phyloP scores from a whole-genome alignment of 2,113 vertebrate genomes.

The Zapornia atra region DNA sequence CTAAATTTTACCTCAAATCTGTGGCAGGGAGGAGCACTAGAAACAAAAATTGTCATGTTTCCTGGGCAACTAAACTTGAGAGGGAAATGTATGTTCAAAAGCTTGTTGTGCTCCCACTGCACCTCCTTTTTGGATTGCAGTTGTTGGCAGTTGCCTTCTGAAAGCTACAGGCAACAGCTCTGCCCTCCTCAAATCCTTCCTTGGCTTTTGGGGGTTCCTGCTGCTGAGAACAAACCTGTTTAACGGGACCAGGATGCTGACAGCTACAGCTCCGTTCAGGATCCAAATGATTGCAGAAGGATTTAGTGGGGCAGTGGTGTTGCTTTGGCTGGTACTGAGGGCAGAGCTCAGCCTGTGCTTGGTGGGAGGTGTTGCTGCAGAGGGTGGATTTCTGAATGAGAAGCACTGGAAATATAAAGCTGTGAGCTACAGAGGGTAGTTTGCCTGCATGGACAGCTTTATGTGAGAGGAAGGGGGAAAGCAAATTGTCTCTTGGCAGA shows the following conservation, averaged over 20 bases:
- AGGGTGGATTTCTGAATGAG: background rate
- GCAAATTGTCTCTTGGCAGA: background rate
- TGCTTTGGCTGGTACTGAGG: background rate
- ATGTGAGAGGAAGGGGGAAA: background rate
- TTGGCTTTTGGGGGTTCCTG: background rate
- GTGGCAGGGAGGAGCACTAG: background rate
- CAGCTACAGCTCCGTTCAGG: background rate
- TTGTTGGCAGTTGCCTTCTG: background rate
- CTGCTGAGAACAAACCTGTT: background rate
- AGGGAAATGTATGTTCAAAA: background rate
- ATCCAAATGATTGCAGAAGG: background rate
- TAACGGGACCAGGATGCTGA: background rate
- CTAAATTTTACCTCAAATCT: constrained; percentile 46
- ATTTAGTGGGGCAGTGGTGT: background rate
- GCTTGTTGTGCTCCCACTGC: background rate
- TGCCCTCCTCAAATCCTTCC: background rate
- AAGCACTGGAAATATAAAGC: background rate
- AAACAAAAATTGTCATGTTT: constrained; percentile 52
- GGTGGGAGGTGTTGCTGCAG: background rate
- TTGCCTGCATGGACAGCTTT: background rate
- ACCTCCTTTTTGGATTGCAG: background rate
- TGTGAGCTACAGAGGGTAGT: background rate
- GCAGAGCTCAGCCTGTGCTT: background rate
- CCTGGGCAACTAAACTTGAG: constrained; percentile 33
- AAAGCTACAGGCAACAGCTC: background rate